Evolutionary conservation across 1,140 invertebrate genomes (phyloP).

Genomic region (Apis florea): DNA sequence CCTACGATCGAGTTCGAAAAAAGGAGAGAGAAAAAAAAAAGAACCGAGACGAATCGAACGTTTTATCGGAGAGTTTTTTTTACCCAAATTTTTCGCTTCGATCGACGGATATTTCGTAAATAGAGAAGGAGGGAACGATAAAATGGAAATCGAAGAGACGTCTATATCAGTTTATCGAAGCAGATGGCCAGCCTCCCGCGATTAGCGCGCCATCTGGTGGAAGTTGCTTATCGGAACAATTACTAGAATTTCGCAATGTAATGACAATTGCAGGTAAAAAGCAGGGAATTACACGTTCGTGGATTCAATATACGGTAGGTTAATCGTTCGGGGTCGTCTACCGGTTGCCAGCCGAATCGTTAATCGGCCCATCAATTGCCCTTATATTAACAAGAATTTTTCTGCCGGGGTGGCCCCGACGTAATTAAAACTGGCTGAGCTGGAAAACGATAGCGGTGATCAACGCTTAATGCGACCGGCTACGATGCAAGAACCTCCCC

Average conservation of each 20-base stretch:
- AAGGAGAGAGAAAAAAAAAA: too few species aligned
- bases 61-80: too few species aligned
- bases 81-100: too few species aligned
- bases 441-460: constrained; percentile 50
- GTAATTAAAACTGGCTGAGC: constrained; percentile 52
- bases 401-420: constrained; percentile 15
- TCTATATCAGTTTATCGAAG: background rate
- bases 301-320: constrained; percentile 37
- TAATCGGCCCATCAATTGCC: constrained; percentile 46
- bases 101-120: too few species aligned
- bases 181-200: background rate
- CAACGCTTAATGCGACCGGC: constrained; percentile 34
- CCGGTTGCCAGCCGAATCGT: constrained; percentile 7
- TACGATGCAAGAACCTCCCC: constrained; percentile 23
- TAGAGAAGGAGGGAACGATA: too few species aligned
- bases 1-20: too few species aligned
- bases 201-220: background rate
- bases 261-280: constrained; percentile 24
- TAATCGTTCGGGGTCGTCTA: constrained; percentile 22
- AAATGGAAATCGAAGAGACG: too few species aligned
- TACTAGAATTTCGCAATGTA: constrained; percentile 15
- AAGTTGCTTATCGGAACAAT: constrained; percentile 20
- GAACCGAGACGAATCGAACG: too few species aligned
- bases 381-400: constrained; percentile 52
- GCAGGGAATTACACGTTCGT: constrained; percentile 37